These are phyloP conservation scores for Drosophila nr. perissopoda DNA, from an alignment of 2,888 invertebrate genomes.

Conservation along the genomic window DNA sequence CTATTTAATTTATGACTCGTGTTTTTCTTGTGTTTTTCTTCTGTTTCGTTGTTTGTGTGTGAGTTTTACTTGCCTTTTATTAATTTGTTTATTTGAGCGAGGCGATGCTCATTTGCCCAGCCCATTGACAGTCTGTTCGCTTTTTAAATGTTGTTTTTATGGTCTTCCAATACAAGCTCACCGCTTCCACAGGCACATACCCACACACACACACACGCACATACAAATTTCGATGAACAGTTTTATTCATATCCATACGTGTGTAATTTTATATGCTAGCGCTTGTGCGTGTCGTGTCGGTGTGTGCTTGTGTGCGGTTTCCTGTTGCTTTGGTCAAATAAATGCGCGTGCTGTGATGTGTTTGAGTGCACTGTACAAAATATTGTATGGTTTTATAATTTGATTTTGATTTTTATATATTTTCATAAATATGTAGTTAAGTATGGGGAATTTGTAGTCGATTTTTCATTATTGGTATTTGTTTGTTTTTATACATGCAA, in stretches of 20 bases:
- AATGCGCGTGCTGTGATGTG: slow-evolving; percentile 44
- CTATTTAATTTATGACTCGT: slow-evolving; percentile 77
- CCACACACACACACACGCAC: slow-evolving; percentile 1
- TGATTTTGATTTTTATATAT: background rate
- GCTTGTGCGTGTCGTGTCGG: slow-evolving; percentile 2
- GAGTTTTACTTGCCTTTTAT: slow-evolving; percentile 69
- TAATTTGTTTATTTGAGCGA: slow-evolving; percentile 76
- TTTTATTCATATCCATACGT: slow-evolving; percentile 39
- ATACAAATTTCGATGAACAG: slow-evolving; percentile 45
- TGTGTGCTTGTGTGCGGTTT: slow-evolving; percentile 32
- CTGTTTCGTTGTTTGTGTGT: slow-evolving; percentile 20
- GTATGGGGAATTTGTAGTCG: background rate
- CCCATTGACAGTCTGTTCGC: slow-evolving; percentile 33
- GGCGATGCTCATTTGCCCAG: slow-evolving; percentile 51
- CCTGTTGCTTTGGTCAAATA: slow-evolving; percentile 60
- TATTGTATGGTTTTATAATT: background rate
- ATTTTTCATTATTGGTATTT: background rate
- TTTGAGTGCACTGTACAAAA: slow-evolving; percentile 43
- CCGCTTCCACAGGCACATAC: slow-evolving; percentile 19
- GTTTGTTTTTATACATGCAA: background rate
- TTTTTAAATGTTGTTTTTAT: slow-evolving; percentile 59
- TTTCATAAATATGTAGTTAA: background rate
- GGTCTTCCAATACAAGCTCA: slow-evolving; percentile 61
- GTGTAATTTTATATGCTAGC: slow-evolving; percentile 3
- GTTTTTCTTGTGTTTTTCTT: slow-evolving; percentile 65